These are phyloP conservation scores for Monopterus albus DNA, from an alignment of 2,113 vertebrate species.

Conservation along the genomic window DNA sequence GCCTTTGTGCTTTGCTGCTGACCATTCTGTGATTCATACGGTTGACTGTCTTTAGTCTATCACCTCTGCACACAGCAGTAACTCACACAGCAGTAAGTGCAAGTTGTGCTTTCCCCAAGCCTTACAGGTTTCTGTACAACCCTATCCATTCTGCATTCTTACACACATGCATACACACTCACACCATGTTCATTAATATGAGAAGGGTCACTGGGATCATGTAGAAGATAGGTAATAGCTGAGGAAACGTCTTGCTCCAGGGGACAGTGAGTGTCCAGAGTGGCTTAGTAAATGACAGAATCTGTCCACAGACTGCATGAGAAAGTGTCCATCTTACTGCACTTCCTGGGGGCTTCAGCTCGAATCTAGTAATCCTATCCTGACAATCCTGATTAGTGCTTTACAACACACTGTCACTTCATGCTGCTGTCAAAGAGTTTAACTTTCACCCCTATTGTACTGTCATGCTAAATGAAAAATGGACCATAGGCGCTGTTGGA, in stretches of 20 bases:
- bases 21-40: conserved; percentile 50
- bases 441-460: conserved; percentile 75
- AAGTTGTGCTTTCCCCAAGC: conserved; percentile 30
- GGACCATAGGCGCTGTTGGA: conserved; percentile 52
- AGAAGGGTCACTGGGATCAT: conserved; percentile 51
- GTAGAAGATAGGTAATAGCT: conserved; percentile 27
- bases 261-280: conserved; percentile 58
- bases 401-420: conserved; percentile 38
- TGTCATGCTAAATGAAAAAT: conserved; percentile 71
- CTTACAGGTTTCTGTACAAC: conserved; percentile 19
- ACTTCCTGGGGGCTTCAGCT: conserved; percentile 26
- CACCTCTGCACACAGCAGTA: conserved; percentile 55
- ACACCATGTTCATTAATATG: conserved; percentile 27
- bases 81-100: conserved; percentile 54
- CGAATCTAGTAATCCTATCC: conserved; percentile 74
- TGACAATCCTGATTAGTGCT: conserved; percentile 46
- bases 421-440: conserved; percentile 57
- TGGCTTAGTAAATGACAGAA: conserved; percentile 71
- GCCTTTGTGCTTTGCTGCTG: conserved; percentile 47
- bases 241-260: conserved; percentile 49
- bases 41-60: conserved; percentile 66
- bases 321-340: conserved; percentile 45
- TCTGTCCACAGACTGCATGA: conserved; percentile 53
- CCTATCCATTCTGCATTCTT: neutral
- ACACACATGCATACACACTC: conserved; percentile 6